Evolutionary conservation across 2,888 invertebrate genomes (phyloP), one percentile per base, ranked within the genome.

Genomic region (Octodonta nipae): DNA sequence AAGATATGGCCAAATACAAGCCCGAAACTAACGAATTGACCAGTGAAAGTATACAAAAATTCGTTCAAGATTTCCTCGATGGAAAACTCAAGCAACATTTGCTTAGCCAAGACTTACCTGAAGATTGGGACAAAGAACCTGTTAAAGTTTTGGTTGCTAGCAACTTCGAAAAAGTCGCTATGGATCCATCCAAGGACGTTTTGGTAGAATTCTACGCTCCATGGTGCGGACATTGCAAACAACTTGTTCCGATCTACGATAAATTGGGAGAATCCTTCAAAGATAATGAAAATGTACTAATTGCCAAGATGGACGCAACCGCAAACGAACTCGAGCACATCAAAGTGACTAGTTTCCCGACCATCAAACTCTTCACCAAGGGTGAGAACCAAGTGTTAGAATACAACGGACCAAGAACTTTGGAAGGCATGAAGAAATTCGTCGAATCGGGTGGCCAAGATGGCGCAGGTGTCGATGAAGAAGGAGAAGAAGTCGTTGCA

Each of bases 171-270:
- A 79, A 82, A 46, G 83, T 99, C 46, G 98, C 78, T 30, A 73
- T 84, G 44, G 83, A 96, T 63, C 71, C 73, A 50, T 69, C 64
- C 46, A 96, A 95, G 70, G 78, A 80, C 54, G 98, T 96, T 30
- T 74, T 99, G 36, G 95, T 99, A 43, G 96, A 98, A 70, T 99
- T 98, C 71, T 98, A 95, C 65, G 95, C 95, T 32, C 95, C 96
- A 38, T 96, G 96, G 96, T 88, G 87, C 66, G 93, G 92, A 38
- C 96, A 98, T 64, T 98, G 96, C 77, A 95, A 96, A 61, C 89
- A 95, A 63, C 71, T 98, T 54, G 86, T 73, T 33, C 98, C 98
- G 14, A 93, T 95, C 64, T 98, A 91, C 69, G 95, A 96, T 46
- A 73, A 95, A 71, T 24, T 40, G 1, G 58, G 50, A 3, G 93